Evolutionary conservation across 2,113 vertebrate genomes (phyloP).

Genomic region (Tachuris rubrigastra): DNA sequence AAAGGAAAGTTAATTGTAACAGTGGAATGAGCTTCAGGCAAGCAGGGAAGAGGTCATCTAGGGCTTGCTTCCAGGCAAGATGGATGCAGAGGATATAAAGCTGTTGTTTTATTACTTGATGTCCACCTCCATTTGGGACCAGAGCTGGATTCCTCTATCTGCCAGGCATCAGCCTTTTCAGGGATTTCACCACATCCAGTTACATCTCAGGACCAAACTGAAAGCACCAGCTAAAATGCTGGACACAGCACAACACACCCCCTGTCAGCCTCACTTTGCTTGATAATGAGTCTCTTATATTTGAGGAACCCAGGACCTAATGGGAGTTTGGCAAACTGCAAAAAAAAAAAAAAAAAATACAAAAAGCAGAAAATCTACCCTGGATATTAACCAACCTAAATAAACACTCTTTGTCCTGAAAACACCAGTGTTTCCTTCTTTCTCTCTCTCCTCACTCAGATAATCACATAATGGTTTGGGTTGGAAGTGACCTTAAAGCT

Average conservation of each 20-base stretch:
- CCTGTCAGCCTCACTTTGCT: neutral
- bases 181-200: neutral
- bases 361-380: neutral
- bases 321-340: rapidly evolving
- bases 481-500: neutral
- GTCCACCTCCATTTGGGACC: rapidly evolving
- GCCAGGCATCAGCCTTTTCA: neutral
- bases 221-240: neutral
- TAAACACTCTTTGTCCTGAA: neutral
- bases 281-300: rapidly evolving
- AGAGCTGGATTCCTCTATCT: neutral
- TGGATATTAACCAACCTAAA: neutral
- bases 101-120: neutral
- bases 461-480: neutral
- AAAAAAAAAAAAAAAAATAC: neutral
- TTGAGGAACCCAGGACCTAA: neutral
- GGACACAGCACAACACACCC: too few relatives aligned
- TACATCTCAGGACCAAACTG: neutral
- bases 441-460: neutral
- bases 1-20: neutral
- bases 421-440: neutral
- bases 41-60: neutral
- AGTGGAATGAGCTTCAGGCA: neutral
- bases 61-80: neutral
- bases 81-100: neutral